Conservation (phyloP, 2,888 invertebrate species). For the Drosophila vallismaia region DNA sequence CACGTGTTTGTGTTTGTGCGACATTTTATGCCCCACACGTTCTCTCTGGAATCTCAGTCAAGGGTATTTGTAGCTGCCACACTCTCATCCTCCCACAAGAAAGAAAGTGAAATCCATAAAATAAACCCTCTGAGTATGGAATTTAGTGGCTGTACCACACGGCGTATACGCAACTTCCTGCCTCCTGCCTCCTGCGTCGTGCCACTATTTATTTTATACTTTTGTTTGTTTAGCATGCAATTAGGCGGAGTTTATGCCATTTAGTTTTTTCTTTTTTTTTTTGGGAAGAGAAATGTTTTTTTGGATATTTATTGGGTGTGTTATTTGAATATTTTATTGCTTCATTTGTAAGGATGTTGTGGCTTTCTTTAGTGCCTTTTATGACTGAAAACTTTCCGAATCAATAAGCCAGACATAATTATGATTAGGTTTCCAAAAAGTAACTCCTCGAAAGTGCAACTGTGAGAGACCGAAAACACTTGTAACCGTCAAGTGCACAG, state of each 20-base stretch:
- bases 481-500: background rate
- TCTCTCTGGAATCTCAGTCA: slow-evolving; percentile 12
- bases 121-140: too few relatives aligned
- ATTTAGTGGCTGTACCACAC: slow-evolving; percentile 44
- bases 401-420: too few relatives aligned
- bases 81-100: too few relatives aligned
- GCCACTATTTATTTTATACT: slow-evolving; percentile 17
- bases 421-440: background rate
- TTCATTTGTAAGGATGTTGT: background rate
- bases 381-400: too few relatives aligned
- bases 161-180: slow-evolving; percentile 74
- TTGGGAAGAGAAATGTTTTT: too few relatives aligned
- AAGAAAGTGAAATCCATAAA: slow-evolving; percentile 44
- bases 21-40: slow-evolving; percentile 72
- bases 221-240: slow-evolving; percentile 27
- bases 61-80: too few relatives aligned
- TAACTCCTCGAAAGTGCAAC: slow-evolving; percentile 1
- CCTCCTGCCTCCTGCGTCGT: slow-evolving; percentile 26
- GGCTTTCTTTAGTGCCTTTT: too few relatives aligned
- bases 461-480: slow-evolving; percentile 4
- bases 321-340: background rate
- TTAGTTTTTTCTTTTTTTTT: too few relatives aligned
- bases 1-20: slow-evolving; percentile 68
- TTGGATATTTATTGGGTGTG: background rate
- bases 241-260: slow-evolving; percentile 15